A percentile compares a stretch with the other conserved stretches of the same genome.
Evolutionary conservation across 2,797 vertebrate genomes (phyloP).

Genomic region (Anomalospiza imberbis): DNA sequence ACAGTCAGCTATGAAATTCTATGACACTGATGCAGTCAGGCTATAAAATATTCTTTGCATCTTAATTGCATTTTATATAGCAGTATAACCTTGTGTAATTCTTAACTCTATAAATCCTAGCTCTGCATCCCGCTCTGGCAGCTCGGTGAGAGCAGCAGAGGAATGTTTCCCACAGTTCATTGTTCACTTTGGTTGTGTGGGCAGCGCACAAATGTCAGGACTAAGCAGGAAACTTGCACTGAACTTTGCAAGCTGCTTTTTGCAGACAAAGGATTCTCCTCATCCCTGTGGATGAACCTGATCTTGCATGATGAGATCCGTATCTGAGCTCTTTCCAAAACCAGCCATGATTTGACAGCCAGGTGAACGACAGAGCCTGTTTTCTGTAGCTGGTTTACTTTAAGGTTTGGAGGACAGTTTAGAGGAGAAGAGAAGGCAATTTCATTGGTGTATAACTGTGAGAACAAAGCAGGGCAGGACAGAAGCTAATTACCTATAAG

Average conservation of each 20-base stretch:
- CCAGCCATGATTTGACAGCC: background rate
- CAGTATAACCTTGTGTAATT: constrained; percentile 41
- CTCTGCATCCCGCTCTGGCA: constrained; percentile 14
- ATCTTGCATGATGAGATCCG: rapidly evolving
- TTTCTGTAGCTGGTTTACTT: background rate
- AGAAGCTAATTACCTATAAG: background rate
- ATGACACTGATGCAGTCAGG: constrained; percentile 35
- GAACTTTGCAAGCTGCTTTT: constrained; percentile 32
- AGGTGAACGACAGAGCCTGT: background rate
- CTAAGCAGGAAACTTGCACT: constrained; percentile 5
- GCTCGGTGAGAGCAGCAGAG: background rate
- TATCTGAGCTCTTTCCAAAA: background rate
- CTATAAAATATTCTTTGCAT: constrained; percentile 40
- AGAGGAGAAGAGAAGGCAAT: background rate
- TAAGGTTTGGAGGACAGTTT: background rate
- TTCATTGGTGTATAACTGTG: background rate
- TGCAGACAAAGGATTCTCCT: constrained; percentile 30
- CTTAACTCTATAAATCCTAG: constrained; percentile 34
- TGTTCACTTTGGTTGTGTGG: background rate
- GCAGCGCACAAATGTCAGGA: background rate
- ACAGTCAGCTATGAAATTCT: constrained; percentile 60
- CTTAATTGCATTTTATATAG: constrained; percentile 62
- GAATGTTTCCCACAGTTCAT: constrained; percentile 51
- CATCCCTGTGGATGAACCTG: background rate
- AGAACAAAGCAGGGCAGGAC: background rate